Base-by-base conservation (phyloP, 1,140 invertebrate genomes). In the Camponotus floridanus region DNA sequence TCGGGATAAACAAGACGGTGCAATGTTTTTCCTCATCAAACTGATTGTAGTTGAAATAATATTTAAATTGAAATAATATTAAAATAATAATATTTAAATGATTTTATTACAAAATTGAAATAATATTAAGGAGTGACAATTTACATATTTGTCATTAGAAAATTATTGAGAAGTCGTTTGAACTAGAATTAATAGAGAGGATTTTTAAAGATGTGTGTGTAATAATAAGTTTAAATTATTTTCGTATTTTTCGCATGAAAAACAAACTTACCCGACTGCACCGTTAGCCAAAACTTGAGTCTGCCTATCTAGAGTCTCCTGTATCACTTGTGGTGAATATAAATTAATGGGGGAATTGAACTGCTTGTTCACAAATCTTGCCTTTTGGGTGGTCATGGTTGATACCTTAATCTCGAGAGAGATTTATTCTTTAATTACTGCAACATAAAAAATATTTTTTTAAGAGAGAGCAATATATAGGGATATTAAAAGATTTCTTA, bases 311-410 rank as follows among this genome's bases (percentile, higher is more conserved):
- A 98, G 96, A 31, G 98, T 97, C 92, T 98, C 97, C 91, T 97
- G 96, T 86, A 98, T 97, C 91, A 97, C 97, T 94, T 97, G 96
- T 88, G 97, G 96, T 21, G 98, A 98, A 94, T 98, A 98, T 36
- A 98, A 95, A 91, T 97, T 97, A 89, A 98, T 98, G 45, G 98
- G 98, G 70, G 97, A 97, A 95, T 98, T 98, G 95, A 98, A 98
- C 95, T 98, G 98, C 94, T 98, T 98, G 95, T 98, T 97, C 80
- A 98, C 97, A 93, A 98, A 94, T 90, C 94, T 95, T 57, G 93
- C 85, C 76, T 85, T 92, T 59, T 91, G 91, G 7, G 87, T 76
- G 18, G 92, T 81, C 93, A 94, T 94, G 26, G 36, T 80, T 93
- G 45, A 18, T 21, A 18, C 7, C 62, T 68, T 18, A 61, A 15